Percentiles rank a stretch among this genome's conserved stretches.
These are phyloP conservation scores for Napeogenes sylphis DNA, from an alignment of 2,888 invertebrate species.

Conservation along the genomic window DNA sequence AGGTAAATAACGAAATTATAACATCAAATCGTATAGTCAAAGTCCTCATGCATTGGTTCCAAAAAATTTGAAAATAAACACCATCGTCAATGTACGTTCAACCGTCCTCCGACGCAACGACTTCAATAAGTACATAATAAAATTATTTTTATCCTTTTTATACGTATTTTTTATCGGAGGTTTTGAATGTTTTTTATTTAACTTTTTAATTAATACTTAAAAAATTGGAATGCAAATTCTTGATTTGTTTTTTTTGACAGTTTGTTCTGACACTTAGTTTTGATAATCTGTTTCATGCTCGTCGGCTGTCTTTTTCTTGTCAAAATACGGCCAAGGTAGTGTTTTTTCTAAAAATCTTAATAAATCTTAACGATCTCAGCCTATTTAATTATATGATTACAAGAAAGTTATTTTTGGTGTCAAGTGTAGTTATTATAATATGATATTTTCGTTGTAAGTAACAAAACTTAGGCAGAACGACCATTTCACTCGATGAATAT, in stretches of 20 bases:
- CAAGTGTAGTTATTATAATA: slow-evolving; percentile 16
- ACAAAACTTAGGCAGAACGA: slow-evolving; percentile 33
- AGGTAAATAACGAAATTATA: too few relatives aligned
- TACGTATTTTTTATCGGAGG: too few relatives aligned
- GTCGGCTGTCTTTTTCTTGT: slow-evolving; percentile 45
- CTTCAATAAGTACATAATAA: too few relatives aligned
- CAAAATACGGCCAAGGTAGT: slow-evolving; percentile 51
- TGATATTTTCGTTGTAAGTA: slow-evolving; percentile 34
- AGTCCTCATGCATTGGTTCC: too few relatives aligned
- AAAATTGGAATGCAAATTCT: background rate
- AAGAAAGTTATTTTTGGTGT: slow-evolving; percentile 8
- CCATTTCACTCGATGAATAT: slow-evolving; percentile 47
- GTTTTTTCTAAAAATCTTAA: slow-evolving; percentile 31
- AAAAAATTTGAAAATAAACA: too few relatives aligned
- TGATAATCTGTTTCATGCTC: slow-evolving; percentile 8
- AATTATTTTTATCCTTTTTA: too few relatives aligned
- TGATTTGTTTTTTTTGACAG: background rate
- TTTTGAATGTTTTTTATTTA: too few relatives aligned
- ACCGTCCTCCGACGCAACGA: too few relatives aligned
- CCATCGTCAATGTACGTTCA: too few relatives aligned
- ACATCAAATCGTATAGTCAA: too few relatives aligned
- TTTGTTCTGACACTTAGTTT: slow-evolving; percentile 5
- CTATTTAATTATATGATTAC: slow-evolving; percentile 6
- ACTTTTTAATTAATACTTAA: background rate
- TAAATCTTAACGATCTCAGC: slow-evolving; percentile 37